Base-by-base conservation (phyloP, 2,113 vertebrate genomes). In the Ammodytes dubius region DNA sequence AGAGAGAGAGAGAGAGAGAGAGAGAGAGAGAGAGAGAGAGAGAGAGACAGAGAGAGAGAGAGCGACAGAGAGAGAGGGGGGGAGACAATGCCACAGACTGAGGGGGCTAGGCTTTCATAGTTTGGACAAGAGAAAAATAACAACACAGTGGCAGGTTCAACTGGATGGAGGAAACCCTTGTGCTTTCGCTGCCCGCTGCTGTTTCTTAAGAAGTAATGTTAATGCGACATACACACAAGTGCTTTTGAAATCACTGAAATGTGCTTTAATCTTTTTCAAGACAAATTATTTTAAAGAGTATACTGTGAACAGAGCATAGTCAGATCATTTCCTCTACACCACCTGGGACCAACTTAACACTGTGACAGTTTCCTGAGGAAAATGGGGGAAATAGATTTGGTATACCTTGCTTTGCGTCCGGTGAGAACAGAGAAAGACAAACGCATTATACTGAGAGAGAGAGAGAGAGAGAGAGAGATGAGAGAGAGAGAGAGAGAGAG, bases 211-310 rank as follows among this genome's bases (percentile, higher is more conserved):
- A 52, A 70, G 43, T 71, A 65, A 74, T 65, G 54, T 74, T 81
- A 82, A 84, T 74, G 75, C 53, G 79, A 80, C 71, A 79, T 76
- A 69, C n/a, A 60, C 77, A 58, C 82, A 65, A 66, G 69, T 52
- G 17, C n/a, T 83, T 84, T 87, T 13, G 8, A 85, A 89, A 87
- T 80, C 74, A 63, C 66, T 72, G 46, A 79, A 76, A 87, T 79
- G 82, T 75, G 80, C 75, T 74, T 52, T 90, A 86, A 93, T 89
- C 91, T 92, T 91, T 91, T 92, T 89, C 74, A 74, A 68, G 81
- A 77, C 61, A 81, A 77, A 91, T 91, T 79, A 88, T 90, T 86
- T 86, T 47, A 46, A 90, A 85, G 81, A 73, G 79, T 74, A 61
- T n/a, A 72, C 27, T 60, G 81, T 70, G 74, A 87, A 76, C 52